Evolutionary conservation across 2,797 vertebrate genomes (phyloP).

Genomic region (Oreonectes daqikongensis): DNA sequence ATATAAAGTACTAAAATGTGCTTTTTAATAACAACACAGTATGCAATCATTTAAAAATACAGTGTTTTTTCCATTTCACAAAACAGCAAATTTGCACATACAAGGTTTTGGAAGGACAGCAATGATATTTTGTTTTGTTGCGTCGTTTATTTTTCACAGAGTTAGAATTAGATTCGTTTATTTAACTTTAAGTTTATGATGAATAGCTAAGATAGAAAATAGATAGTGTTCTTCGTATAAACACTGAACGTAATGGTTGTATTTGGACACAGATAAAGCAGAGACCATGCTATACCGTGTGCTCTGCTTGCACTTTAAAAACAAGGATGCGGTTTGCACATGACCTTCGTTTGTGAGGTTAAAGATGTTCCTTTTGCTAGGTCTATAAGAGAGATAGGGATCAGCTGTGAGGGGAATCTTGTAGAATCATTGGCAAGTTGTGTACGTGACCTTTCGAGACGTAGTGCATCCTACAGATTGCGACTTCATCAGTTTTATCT

Average conservation of each 20-base stretch:
- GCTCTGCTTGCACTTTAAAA: conserved; percentile 69
- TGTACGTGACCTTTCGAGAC: conserved; percentile 53
- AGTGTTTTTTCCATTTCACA: no score
- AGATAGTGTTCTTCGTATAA: neutral
- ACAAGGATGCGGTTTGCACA: conserved; percentile 78
- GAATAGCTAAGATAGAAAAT: no score
- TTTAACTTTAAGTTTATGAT: no score
- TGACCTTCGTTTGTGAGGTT: conserved; percentile 68
- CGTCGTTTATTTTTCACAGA: neutral
- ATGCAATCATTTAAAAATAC: no score
- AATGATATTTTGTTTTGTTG: neutral
- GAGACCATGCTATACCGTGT: conserved; percentile 66
- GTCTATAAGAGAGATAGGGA: conserved; percentile 42
- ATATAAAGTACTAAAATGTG: no score
- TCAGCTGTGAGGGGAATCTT: conserved; percentile 39
- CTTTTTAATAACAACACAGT: no score
- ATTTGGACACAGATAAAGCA: neutral
- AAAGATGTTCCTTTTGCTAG: conserved; percentile 56
- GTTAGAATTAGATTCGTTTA: no score
- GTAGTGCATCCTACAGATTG: conserved; percentile 54
- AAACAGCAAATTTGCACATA: no score
- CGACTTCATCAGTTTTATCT: conserved; percentile 21
- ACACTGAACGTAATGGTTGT: neutral
- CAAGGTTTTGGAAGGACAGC: no score
- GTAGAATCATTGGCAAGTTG: conserved; percentile 52